Percentiles rank a stretch among this genome's conserved stretches.
phyloP scores from a whole-genome alignment of 2,888 invertebrate genomes.

The Copidosoma aretas region DNA sequence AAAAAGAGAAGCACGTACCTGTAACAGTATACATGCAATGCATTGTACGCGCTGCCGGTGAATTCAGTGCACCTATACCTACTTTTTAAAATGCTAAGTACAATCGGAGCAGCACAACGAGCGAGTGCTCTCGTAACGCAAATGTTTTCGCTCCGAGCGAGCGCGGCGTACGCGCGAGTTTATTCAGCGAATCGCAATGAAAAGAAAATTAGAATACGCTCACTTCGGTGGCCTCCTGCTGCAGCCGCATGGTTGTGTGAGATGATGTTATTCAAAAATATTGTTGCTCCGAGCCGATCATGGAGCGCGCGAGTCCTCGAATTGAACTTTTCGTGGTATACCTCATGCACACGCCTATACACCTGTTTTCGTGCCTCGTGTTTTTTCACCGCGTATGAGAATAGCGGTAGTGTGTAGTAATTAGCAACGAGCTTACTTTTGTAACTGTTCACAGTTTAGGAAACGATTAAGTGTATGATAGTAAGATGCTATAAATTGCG shows the following conservation, averaged over 20 bases:
- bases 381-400: background rate
- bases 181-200: background rate
- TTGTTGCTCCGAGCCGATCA: background rate
- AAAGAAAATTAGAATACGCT: background rate
- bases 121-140: background rate
- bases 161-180: background rate
- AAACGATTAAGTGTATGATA: too few relatives aligned
- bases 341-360: too few relatives aligned
- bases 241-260: background rate
- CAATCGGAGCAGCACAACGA: background rate
- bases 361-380: too few relatives aligned
- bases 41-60: too few relatives aligned
- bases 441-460: too few relatives aligned
- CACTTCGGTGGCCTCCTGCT: background rate
- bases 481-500: too few relatives aligned
- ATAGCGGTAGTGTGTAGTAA: too few relatives aligned
- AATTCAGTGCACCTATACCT: too few relatives aligned
- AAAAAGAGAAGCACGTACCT: too few relatives aligned
- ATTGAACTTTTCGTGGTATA: slow-evolving; percentile 21
- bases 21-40: too few relatives aligned
- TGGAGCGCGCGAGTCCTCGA: background rate
- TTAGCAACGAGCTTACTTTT: too few relatives aligned
- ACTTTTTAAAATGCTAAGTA: background rate
- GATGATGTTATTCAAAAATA: background rate
- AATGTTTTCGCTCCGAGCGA: background rate